These are phyloP conservation scores for Brienomyrus brachyistius DNA, from an alignment of 2,113 vertebrate species.

Conservation along the genomic window DNA sequence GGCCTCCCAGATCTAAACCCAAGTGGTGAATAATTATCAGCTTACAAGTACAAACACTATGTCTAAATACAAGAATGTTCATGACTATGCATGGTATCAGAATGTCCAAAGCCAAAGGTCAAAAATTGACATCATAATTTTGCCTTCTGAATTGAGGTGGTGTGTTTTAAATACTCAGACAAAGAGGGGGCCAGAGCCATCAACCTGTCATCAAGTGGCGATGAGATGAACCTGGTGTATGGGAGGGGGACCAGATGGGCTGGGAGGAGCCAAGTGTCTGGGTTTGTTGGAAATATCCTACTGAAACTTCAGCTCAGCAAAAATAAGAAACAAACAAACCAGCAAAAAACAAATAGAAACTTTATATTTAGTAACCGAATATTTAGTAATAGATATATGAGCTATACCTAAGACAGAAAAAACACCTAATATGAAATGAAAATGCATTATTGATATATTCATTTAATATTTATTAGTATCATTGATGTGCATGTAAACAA, in stretches of 20 bases:
- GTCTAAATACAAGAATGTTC: background rate
- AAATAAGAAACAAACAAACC: background rate
- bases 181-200: background rate
- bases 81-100: background rate
- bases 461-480: background rate
- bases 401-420: background rate
- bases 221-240: background rate
- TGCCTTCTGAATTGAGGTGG: background rate
- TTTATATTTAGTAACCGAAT: background rate
- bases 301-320: background rate
- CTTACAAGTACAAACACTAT: background rate
- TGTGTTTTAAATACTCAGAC: background rate
- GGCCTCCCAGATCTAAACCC: background rate
- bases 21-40: background rate
- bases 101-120: background rate
- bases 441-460: background rate
- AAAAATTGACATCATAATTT: background rate
- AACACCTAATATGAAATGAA: background rate
- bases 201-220: background rate
- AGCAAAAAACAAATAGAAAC: background rate
- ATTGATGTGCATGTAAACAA: background rate
- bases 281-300: background rate
- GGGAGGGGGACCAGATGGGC: background rate
- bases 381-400: background rate
- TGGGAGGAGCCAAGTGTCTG: background rate